Evolutionary conservation across 2,888 invertebrate species (phyloP).

Genomic region (Drosophila lacicola): DNA sequence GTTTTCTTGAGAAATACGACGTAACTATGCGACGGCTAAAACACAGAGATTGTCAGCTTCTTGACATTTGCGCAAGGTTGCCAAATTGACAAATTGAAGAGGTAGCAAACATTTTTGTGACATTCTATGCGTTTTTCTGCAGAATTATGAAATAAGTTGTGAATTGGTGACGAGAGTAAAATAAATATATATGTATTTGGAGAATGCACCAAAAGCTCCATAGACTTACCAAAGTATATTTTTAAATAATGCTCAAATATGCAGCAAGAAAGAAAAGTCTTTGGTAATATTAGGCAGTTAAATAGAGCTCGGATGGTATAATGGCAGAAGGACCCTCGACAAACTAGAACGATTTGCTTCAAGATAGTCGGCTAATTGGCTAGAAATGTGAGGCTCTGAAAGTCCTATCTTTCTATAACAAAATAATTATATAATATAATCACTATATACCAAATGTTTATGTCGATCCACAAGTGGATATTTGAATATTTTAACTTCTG

Average conservation of each 20-base stretch:
- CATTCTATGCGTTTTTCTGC: neutral
- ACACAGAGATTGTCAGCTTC: slow-evolving; percentile 9
- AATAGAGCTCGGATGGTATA: neutral
- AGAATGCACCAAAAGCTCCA: neutral
- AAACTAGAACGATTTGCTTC: no score
- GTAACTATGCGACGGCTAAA: neutral
- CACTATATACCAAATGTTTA: no score
- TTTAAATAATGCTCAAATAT: neutral
- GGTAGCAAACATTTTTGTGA: slow-evolving; percentile 17
- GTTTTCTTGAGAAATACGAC: neutral
- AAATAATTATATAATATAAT: no score
- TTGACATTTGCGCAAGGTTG: slow-evolving; percentile 19
- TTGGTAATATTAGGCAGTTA: neutral
- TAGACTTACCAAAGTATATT: neutral
- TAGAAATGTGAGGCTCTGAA: no score
- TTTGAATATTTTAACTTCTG: no score
- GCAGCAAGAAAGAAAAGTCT: neutral
- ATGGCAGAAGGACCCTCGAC: no score
- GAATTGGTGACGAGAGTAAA: neutral
- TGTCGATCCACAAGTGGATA: no score
- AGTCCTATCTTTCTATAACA: no score
- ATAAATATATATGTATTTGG: neutral
- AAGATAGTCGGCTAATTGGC: no score
- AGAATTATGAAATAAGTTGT: neutral
- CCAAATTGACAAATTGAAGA: slow-evolving; percentile 22